Percentiles rank a stretch among this genome's conserved stretches.
Evolutionary conservation across 2,113 vertebrate species (phyloP).

Genomic region (Apistogramma diplotaenia): DNA sequence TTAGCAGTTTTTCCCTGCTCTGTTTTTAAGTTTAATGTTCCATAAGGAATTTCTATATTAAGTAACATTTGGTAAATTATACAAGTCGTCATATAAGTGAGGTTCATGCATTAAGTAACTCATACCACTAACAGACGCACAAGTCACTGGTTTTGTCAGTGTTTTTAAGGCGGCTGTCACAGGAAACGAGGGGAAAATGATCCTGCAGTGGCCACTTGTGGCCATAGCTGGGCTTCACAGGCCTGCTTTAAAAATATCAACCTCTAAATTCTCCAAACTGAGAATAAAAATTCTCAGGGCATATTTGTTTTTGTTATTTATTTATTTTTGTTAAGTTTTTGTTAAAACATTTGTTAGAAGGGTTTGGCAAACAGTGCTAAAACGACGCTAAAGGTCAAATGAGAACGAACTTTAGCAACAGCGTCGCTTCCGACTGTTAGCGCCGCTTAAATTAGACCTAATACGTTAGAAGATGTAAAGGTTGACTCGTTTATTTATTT

Average conservation of each 20-base stretch:
- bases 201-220: neutral
- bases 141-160: neutral
- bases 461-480: rapidly evolving
- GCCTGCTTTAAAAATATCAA: neutral
- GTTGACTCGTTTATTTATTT: neutral
- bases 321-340: too few relatives aligned
- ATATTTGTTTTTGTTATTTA: neutral
- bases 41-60: neutral
- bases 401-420: too few relatives aligned
- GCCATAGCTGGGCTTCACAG: neutral
- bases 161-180: neutral
- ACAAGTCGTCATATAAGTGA: neutral
- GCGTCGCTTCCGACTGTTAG: neutral
- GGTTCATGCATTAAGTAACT: neutral
- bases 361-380: neutral
- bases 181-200: neutral
- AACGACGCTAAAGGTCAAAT: too few relatives aligned
- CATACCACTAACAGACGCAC: neutral
- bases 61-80: neutral
- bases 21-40: neutral
- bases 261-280: neutral
- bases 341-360: neutral
- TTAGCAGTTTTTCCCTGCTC: too few relatives aligned
- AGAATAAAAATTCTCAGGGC: neutral
- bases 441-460: neutral